phyloP scores from a whole-genome alignment of 2,888 invertebrate genomes.

The Zonitis immaculata region DNA sequence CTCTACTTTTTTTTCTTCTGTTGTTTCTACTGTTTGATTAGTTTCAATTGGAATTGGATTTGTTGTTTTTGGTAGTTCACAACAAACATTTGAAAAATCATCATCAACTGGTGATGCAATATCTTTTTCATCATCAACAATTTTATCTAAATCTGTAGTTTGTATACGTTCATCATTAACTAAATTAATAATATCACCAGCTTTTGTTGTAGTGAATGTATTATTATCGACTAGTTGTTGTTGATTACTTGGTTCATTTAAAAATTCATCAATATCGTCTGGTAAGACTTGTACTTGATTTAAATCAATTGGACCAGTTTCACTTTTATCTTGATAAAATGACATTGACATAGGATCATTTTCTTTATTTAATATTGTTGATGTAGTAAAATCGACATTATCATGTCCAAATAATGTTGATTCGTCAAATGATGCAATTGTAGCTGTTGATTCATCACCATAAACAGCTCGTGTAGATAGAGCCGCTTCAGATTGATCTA shows the following conservation, averaged over 20 bases:
- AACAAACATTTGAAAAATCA: slow-evolving; percentile 3
- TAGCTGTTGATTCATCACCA: slow-evolving; percentile 50
- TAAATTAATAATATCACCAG: slow-evolving; percentile 5
- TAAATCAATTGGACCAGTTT: slow-evolving; percentile 52
- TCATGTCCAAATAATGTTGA: slow-evolving; percentile 21
- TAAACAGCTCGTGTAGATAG: slow-evolving; percentile 52
- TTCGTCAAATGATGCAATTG: slow-evolving; percentile 28
- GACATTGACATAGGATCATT: slow-evolving; percentile 63
- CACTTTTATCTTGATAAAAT: slow-evolving; percentile 59
- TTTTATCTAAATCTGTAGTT: slow-evolving; percentile 38
- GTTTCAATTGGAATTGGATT: slow-evolving; percentile 17
- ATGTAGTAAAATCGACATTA: slow-evolving; percentile 9
- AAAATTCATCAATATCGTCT: slow-evolving; percentile 49
- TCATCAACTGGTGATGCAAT: slow-evolving; percentile 11
- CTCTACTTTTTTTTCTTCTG: neutral
- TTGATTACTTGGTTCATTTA: slow-evolving; percentile 26
- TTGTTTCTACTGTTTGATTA: neutral
- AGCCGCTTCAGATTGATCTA: slow-evolving; percentile 50
- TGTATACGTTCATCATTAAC: slow-evolving; percentile 33
- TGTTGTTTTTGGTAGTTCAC: slow-evolving; percentile 2
- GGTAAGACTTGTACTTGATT: slow-evolving; percentile 58
- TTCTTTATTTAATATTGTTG: slow-evolving; percentile 46
- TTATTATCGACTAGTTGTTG: slow-evolving; percentile 1
- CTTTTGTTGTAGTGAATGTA: neutral
- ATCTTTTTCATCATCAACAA: slow-evolving; percentile 33